These are phyloP conservation scores for Apodemia duryi DNA, from an alignment of 2,888 invertebrate genomes.

Conservation along the genomic window DNA sequence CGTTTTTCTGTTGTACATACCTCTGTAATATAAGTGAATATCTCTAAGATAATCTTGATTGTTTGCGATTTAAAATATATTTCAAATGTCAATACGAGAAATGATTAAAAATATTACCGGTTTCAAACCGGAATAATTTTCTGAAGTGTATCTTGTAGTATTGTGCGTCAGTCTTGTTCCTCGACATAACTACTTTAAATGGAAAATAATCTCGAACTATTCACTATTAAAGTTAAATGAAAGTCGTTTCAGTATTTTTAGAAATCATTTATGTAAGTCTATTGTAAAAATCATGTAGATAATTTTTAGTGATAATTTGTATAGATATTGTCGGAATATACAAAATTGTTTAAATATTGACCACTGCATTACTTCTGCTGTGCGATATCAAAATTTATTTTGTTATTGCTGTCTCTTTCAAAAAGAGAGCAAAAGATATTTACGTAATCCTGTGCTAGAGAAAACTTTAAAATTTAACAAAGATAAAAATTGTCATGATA, in stretches of 20 bases:
- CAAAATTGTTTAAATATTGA: too few species aligned
- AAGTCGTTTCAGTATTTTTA: slow-evolving; percentile 1
- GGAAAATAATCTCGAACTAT: neutral
- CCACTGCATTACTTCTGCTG: too few species aligned
- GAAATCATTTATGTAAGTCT: neutral
- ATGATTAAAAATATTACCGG: neutral
- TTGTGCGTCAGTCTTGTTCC: neutral
- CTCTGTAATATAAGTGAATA: too few species aligned
- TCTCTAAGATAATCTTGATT: too few species aligned
- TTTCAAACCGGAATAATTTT: neutral
- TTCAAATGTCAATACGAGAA: neutral
- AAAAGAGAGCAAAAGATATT: too few species aligned
- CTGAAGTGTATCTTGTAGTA: neutral
- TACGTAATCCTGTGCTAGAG: too few species aligned
- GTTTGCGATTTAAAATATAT: too few species aligned
- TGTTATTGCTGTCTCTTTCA: too few species aligned
- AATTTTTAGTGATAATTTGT: neutral
- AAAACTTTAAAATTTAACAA: too few species aligned
- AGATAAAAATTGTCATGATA: too few species aligned
- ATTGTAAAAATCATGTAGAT: neutral
- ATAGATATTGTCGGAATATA: neutral
- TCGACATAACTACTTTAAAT: neutral
- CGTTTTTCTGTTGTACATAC: too few species aligned
- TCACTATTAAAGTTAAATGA: neutral
- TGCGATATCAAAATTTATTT: too few species aligned